phyloP scores from a whole-genome alignment of 1,140 invertebrate genomes.

The Pristionchus pacificus region DNA sequence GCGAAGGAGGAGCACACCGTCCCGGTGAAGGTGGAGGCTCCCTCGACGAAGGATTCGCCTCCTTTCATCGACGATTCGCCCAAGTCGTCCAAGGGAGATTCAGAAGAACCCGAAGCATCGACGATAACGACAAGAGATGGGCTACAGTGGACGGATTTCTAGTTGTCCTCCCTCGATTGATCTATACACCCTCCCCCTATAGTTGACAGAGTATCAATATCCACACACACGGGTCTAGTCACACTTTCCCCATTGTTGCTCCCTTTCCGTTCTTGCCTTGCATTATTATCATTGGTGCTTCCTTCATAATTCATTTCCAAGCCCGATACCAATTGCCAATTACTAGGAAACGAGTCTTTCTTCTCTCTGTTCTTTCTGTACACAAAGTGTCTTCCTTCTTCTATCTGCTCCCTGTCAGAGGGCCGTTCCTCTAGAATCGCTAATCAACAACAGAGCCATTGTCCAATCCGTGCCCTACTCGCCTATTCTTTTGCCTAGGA shows the following conservation, averaged over 20 bases:
- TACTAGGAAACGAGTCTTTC: too few species aligned
- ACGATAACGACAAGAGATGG: conserved; percentile 12
- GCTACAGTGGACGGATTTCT: conserved; percentile 29
- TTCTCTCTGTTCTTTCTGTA: too few species aligned
- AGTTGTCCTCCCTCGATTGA: conserved; percentile 5
- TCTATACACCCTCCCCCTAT: too few species aligned
- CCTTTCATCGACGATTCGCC: conserved; percentile 37
- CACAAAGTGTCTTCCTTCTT: too few species aligned
- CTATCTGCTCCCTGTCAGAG: too few species aligned
- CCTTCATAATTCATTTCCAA: too few species aligned
- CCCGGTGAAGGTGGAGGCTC: not conserved
- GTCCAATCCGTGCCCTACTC: conserved; percentile 18
- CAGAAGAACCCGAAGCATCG: conserved; percentile 7
- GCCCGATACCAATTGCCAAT: too few species aligned
- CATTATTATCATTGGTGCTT: too few species aligned
- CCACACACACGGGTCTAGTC: too few species aligned
- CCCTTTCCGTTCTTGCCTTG: too few species aligned
- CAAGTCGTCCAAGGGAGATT: conserved; percentile 10
- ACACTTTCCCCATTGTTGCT: not conserved
- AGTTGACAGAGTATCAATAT: too few species aligned
- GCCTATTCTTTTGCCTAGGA: too few species aligned
- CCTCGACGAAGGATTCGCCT: conserved; percentile 11
- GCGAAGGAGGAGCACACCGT: not conserved
- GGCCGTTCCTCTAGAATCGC: conserved; percentile 23
- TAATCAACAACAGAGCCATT: not conserved